Evolutionary conservation across 2,797 vertebrate species (phyloP).

Genomic region (Todus mexicanus): DNA sequence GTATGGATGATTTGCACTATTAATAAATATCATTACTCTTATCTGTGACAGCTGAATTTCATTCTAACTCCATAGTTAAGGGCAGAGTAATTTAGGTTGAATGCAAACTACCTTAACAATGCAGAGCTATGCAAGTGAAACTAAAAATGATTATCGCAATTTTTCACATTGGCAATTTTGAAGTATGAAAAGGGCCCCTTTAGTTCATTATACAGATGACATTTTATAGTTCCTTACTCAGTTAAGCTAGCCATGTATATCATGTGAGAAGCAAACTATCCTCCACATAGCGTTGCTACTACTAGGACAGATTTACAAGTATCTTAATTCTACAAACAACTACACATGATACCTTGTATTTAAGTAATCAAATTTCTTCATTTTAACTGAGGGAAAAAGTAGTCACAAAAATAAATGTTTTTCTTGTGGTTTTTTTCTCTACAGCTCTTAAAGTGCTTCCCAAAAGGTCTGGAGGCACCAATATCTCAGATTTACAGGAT

Average conservation of each 20-base stretch:
- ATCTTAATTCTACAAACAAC: not conserved
- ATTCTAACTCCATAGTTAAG: not conserved
- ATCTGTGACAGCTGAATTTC: slow-evolving; percentile 10
- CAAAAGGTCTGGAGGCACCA: not conserved
- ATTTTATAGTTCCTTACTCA: not conserved
- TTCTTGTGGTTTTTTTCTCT: not conserved
- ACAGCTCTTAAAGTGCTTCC: not conserved
- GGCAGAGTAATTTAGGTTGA: not conserved
- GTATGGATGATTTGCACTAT: not conserved
- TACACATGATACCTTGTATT: not conserved
- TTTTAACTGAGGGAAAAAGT: not conserved
- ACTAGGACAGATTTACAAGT: not conserved
- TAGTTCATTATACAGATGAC: not conserved
- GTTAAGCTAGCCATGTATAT: not conserved
- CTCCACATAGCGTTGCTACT: not conserved
- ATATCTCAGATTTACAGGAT: not conserved
- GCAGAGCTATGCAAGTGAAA: not conserved
- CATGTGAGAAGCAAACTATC: not conserved
- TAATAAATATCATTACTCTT: slow-evolving; percentile 29
- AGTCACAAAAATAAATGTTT: not conserved
- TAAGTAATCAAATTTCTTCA: not conserved
- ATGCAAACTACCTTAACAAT: not conserved
- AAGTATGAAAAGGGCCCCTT: not conserved
- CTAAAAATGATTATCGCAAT: not conserved
- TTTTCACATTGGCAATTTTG: not conserved